Percentiles rank a stretch among this genome's conserved stretches.
Conservation (phyloP, 2,113 vertebrate species). For the Syrrhaptes paradoxus region DNA sequence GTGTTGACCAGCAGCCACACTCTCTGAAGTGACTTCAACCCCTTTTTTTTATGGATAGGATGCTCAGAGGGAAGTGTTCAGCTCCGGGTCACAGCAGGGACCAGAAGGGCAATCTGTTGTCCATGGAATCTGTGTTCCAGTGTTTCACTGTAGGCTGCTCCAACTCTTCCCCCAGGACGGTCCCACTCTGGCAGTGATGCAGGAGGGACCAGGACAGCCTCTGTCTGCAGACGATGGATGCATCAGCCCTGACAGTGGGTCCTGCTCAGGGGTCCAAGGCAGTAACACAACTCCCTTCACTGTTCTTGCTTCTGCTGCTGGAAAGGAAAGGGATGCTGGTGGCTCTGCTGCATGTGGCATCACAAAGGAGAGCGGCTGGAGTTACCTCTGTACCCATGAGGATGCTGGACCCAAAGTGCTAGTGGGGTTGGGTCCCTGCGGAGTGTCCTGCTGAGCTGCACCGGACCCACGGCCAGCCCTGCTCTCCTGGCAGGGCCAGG, state of each 20-base stretch:
- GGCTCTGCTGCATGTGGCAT: background rate
- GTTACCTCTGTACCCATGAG: background rate
- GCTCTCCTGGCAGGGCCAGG: background rate
- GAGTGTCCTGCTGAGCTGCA: background rate
- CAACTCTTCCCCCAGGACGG: background rate
- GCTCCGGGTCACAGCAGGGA: background rate
- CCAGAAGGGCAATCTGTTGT: background rate
- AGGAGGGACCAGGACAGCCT: background rate
- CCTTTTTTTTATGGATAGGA: background rate
- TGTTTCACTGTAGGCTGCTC: background rate
- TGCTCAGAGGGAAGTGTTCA: background rate
- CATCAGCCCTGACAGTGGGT: background rate
- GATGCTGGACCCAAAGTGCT: background rate
- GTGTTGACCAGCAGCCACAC: background rate
- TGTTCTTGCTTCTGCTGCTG: background rate
- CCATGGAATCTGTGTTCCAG: background rate
- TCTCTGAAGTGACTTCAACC: background rate
- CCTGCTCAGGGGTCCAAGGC: background rate
- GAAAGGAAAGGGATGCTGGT: background rate
- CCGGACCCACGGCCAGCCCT: background rate
- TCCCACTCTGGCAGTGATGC: fast-evolving
- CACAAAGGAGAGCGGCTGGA: background rate
- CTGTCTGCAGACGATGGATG: background rate
- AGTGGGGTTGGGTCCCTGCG: background rate
- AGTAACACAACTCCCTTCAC: background rate